Conservation (phyloP, 1,140 invertebrate genomes). For the Lithobius niger region DNA sequence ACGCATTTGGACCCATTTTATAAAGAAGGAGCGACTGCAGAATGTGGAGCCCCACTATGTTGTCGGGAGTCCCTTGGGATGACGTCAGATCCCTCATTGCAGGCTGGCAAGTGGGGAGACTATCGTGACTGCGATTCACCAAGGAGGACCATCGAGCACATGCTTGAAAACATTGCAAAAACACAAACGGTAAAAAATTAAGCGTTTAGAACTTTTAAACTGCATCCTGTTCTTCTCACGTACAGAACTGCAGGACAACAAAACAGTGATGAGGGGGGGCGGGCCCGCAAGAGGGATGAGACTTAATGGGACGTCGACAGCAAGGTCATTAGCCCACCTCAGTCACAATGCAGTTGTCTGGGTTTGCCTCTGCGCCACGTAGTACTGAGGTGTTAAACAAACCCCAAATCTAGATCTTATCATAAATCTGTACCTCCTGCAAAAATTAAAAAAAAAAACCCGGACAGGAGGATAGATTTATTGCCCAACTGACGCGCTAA, state of each 20-base stretch:
- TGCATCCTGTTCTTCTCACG: conserved; percentile 8
- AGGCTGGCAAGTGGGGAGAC: conserved; percentile 63
- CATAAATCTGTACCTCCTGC: no score
- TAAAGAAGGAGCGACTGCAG: conserved; percentile 43
- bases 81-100: conserved; percentile 18
- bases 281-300: no score
- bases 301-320: no score
- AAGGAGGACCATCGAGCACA: conserved; percentile 45
- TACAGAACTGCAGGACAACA: neutral
- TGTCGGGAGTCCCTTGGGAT: conserved; percentile 47
- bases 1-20: conserved; percentile 68
- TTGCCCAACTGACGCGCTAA: no score
- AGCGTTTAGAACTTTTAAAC: conserved; percentile 7
- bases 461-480: no score
- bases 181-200: conserved; percentile 21
- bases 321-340: no score
- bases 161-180: conserved; percentile 30
- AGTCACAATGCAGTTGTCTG: no score
- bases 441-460: no score
- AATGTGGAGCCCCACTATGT: conserved; percentile 60
- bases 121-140: conserved; percentile 59
- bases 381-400: no score
- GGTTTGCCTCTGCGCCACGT: no score
- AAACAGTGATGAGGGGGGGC: no score
- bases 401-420: no score